Conservation (phyloP, 1,140 invertebrate species). For the Paracyclopina nana region DNA sequence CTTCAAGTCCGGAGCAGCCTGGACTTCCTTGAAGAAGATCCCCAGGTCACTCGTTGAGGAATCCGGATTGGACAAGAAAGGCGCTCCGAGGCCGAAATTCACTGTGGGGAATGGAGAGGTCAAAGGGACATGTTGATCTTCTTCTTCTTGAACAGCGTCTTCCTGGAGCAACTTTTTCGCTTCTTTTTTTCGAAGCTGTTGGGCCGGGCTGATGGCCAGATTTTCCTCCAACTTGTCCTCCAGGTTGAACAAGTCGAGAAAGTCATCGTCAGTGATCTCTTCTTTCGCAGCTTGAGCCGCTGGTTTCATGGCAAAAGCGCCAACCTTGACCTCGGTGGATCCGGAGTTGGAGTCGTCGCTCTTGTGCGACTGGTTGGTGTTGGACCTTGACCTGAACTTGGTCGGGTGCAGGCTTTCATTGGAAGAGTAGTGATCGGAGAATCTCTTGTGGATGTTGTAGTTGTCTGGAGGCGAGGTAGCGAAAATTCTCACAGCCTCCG, state of each 20-base stretch:
- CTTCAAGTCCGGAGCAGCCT: neutral
- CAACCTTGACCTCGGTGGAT: neutral
- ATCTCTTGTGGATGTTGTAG: neutral
- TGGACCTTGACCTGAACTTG: neutral
- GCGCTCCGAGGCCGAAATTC: neutral
- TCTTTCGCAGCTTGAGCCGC: neutral
- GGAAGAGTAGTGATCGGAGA: too few relatives aligned
- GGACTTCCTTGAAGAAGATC: slow-evolving; percentile 4
- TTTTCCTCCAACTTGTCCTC: neutral
- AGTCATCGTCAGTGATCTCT: neutral
- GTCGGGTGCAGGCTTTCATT: too few relatives aligned
- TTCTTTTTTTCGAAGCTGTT: neutral
- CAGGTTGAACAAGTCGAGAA: neutral
- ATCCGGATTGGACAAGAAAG: neutral
- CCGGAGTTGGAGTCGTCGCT: neutral
- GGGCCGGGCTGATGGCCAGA: neutral
- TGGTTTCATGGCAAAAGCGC: neutral
- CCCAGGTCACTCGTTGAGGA: neutral
- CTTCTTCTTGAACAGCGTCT: neutral
- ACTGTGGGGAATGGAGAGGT: neutral
- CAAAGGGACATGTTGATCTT: neutral
- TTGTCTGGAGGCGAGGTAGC: neutral
- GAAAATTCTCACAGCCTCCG: slow-evolving; percentile 1
- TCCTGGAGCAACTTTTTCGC: neutral
- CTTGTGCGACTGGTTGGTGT: neutral